Conservation (phyloP, 2,113 vertebrate genomes). For the Lagenorhynchus albirostris region DNA sequence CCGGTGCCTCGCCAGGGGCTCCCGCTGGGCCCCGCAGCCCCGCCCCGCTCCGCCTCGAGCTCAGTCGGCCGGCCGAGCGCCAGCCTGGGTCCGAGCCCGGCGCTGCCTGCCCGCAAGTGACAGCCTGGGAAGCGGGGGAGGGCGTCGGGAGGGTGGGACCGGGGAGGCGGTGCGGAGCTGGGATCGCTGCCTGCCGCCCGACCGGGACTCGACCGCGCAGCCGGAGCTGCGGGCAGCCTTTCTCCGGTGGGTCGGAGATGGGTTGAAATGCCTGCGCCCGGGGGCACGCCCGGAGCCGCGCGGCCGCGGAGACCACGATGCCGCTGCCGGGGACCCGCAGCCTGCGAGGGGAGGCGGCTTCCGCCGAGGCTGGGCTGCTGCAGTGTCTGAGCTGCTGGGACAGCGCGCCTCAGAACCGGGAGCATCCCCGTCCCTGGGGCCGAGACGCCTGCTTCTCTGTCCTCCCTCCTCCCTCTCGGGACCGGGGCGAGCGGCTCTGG, state of each 20-base stretch:
- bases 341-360: conserved; percentile 18
- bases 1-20: conserved; percentile 36
- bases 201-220: not conserved
- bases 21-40: conserved; percentile 23
- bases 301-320: not conserved
- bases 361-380: conserved; percentile 33
- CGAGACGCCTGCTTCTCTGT: not conserved
- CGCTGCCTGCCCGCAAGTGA: not conserved
- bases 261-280: conserved; percentile 58
- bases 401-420: not conserved
- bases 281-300: not conserved
- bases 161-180: not conserved
- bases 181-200: not conserved
- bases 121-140: not conserved
- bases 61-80: not conserved
- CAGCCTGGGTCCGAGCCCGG: not conserved
- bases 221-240: not conserved
- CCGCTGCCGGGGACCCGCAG: not conserved
- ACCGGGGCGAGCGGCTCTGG: not conserved
- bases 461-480: not conserved
- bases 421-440: not conserved
- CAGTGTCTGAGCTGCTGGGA: not conserved
- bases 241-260: not conserved
- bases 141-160: conserved; percentile 14
- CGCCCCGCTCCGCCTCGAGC: conserved; percentile 40